Percentiles rank a stretch among this genome's conserved stretches.
Evolutionary conservation across 2,113 vertebrate genomes (phyloP).

Genomic region (Lophotis ruficrista): DNA sequence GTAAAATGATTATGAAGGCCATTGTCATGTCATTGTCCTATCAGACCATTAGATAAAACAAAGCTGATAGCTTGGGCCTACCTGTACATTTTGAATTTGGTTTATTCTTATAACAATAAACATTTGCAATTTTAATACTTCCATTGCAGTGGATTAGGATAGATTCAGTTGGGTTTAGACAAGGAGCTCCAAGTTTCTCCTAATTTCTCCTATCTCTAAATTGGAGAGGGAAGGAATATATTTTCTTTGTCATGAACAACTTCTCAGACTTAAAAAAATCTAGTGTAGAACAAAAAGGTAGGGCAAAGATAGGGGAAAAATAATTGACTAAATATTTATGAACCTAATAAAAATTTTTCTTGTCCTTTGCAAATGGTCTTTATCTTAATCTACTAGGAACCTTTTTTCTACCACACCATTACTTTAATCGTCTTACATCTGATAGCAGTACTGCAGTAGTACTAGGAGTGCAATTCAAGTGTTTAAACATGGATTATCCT

Average conservation of each 20-base stretch:
- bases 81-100: background rate
- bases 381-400: background rate
- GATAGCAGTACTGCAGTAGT: background rate
- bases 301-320: background rate
- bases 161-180: background rate
- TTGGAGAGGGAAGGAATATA: background rate
- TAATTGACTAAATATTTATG: background rate
- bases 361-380: background rate
- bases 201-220: background rate
- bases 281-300: background rate
- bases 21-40: background rate
- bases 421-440: background rate
- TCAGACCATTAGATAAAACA: background rate
- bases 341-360: background rate
- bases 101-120: background rate
- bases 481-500: background rate
- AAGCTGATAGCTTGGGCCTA: background rate
- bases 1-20: background rate
- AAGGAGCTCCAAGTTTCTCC: background rate
- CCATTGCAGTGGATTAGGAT: background rate
- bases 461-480: background rate
- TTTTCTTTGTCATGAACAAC: background rate
- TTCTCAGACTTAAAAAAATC: background rate
- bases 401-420: background rate
- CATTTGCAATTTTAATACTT: background rate